Evolutionary conservation across 2,888 invertebrate genomes (phyloP), one percentile per base, ranked within the genome.

Genomic region (Pilophorus perplexus): DNA sequence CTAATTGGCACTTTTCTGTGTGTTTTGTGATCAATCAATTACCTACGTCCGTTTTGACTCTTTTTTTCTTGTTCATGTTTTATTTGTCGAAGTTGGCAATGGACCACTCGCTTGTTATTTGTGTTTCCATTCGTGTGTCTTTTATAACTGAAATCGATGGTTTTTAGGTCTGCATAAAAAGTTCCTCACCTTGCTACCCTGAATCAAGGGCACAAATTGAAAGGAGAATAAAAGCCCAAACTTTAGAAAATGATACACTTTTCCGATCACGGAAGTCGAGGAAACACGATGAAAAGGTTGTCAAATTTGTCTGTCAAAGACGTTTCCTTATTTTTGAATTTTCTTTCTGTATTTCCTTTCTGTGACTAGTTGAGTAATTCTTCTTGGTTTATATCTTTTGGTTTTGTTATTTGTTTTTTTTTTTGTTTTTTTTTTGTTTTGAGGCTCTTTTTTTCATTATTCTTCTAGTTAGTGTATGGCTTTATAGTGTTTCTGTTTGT

Each of bases 241-340:
- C 68, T 38, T 62, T 71, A 33, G 70, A 71, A 69, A 71, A 66
- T 44, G 70, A 72, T 40, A 68, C 68, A 52, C 70, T 67, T 57
- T 71, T 71, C 59, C 55, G 66, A 50, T 69, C 71, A 27, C 67
- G 70, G 46, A 79, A 79, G 72, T 78, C 79, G 25, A 75, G 78
- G 46, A 79, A 79, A 69, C 73, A 57, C 55, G 57, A 66, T 44
- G 66, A 66, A 44, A 66, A 66, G 66, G 66, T 66, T 27, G 57
- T 64, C 64, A 37, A 40, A 23, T 52, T 38, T 52, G 42, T 64
- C 50, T 59, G 14, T 46, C 27, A 46, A 46, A 42, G 42, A 59
- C 27, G n/a, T n/a, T n/a, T n/a, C n/a, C n/a, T n/a, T n/a, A n/a
- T n/a, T n/a, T n/a, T n/a, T n/a, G n/a, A n/a, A n/a, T n/a, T n/a